A percentile compares a stretch with the other conserved stretches of the same genome.
Evolutionary conservation across 2,888 invertebrate genomes (phyloP).

Genomic region (Scaptomyza reducta): DNA sequence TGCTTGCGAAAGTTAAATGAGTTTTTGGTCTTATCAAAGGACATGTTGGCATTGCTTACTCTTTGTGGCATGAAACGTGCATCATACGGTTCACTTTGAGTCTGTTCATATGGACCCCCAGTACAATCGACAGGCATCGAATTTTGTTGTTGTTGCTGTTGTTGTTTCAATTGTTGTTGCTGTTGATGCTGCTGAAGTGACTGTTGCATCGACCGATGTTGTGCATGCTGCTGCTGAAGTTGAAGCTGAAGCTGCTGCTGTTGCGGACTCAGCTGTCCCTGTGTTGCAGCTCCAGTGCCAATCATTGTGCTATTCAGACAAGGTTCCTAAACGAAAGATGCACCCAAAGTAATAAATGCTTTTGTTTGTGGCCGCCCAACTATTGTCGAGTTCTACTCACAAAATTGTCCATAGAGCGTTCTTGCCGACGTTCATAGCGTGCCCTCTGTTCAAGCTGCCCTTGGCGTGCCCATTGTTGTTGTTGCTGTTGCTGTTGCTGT

Average conservation of each 20-base stretch:
- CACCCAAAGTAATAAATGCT: conserved; percentile 1
- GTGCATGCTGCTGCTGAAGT: background rate
- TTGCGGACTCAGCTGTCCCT: background rate
- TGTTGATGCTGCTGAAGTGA: background rate
- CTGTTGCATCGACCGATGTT: background rate
- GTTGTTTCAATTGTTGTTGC: too few relatives aligned
- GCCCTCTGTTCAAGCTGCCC: conserved; percentile 1
- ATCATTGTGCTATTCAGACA: conserved; percentile 51
- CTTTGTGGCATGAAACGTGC: conserved; percentile 13
- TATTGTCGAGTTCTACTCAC: conserved; percentile 29
- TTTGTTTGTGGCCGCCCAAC: background rate
- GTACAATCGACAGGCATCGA: background rate
- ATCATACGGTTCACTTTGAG: conserved; percentile 4
- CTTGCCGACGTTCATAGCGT: conserved; percentile 1
- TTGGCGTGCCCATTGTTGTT: background rate
- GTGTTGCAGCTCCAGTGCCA: background rate
- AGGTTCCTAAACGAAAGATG: conserved; percentile 41
- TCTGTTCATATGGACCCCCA: conserved; percentile 2
- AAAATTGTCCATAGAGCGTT: conserved; percentile 18
- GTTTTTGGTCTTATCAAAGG: background rate
- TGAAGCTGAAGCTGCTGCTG: conserved; percentile 5
- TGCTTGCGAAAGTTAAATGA: conserved; percentile 2
- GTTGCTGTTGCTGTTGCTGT: conserved; percentile 6
- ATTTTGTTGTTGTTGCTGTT: background rate
- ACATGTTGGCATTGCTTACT: conserved; percentile 11